Conservation (phyloP, 64 coral and sea anemone genomes). For the Anthopleura sola region DNA sequence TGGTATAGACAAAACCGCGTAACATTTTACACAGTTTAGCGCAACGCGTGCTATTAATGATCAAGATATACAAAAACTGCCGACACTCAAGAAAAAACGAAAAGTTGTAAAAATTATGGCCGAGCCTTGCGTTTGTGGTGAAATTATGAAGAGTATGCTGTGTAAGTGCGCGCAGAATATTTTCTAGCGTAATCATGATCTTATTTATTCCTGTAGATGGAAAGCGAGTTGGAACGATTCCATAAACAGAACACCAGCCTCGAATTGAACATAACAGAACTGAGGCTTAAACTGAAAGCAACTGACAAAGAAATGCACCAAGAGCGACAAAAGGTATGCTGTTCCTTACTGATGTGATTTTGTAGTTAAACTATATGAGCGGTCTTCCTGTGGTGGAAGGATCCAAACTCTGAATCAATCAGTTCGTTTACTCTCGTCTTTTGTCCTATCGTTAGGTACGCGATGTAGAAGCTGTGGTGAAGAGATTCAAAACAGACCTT, state of each 20-base stretch:
- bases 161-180: not conserved
- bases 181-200: not conserved
- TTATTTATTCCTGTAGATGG: conserved; percentile 68
- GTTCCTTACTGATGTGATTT: not conserved
- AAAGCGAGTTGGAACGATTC: conserved; percentile 96
- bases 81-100: no score
- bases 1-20: no score
- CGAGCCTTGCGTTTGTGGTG: no score
- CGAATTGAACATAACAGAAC: conserved; percentile 90
- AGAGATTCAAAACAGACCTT: conserved; percentile 95
- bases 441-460: conserved; percentile 50
- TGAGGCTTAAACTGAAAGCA: conserved; percentile 89
- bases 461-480: conserved; percentile 93
- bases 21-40: no score
- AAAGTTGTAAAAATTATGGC: not conserved
- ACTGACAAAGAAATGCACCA: conserved; percentile 99
- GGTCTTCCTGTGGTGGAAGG: no score
- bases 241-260: conserved; percentile 97
- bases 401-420: no score
- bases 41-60: no score
- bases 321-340: conserved; percentile 85
- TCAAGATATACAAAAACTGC: no score
- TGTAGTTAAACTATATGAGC: not conserved
- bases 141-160: not conserved
- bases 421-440: not conserved